Conservation (phyloP, 2,113 vertebrate genomes). For the Hypanus sabinus region DNA sequence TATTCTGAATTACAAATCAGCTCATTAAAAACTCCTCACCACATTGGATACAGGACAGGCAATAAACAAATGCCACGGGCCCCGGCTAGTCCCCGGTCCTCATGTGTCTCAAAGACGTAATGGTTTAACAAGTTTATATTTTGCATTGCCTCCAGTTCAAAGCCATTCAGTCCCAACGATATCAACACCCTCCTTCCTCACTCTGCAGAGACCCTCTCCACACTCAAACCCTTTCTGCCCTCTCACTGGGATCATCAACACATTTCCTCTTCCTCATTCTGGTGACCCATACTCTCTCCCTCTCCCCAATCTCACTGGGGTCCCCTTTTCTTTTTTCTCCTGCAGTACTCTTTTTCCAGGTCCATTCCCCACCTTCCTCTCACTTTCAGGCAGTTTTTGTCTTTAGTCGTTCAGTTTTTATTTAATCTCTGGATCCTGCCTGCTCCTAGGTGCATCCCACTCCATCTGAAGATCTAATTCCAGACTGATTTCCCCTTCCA, state of each 20-base stretch:
- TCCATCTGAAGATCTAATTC: not conserved
- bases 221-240: not conserved
- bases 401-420: too few species aligned
- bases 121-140: not conserved
- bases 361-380: too few species aligned
- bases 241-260: too few species aligned
- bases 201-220: too few species aligned
- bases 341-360: too few species aligned
- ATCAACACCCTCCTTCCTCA: not conserved
- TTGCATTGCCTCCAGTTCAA: not conserved
- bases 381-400: too few species aligned
- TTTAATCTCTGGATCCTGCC: not conserved
- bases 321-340: too few species aligned
- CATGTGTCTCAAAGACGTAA: not conserved
- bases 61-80: constrained; percentile 8
- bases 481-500: not conserved
- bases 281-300: too few species aligned
- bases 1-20: constrained; percentile 23
- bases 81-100: not conserved
- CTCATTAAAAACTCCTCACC: not conserved
- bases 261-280: too few species aligned
- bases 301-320: too few species aligned
- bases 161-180: not conserved
- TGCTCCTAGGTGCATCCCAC: not conserved
- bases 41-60: not conserved